These are phyloP conservation scores for Leucophenga maculata DNA, from an alignment of 2,888 invertebrate species.

Conservation along the genomic window DNA sequence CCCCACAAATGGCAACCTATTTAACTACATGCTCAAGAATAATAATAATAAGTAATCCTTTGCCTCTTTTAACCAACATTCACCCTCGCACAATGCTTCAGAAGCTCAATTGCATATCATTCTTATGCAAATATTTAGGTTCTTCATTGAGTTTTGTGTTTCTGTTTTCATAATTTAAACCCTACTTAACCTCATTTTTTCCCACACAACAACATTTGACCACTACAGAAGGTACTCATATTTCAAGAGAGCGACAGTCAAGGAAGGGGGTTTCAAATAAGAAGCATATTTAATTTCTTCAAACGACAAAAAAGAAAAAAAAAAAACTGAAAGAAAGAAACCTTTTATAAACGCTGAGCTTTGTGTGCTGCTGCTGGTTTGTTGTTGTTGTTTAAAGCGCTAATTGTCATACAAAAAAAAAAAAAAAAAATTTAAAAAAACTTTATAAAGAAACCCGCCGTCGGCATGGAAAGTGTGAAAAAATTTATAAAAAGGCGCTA, in stretches of 20 bases:
- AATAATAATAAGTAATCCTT: neutral
- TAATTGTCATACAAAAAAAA: neutral
- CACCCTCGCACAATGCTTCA: neutral
- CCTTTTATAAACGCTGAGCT: neutral
- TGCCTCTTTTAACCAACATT: neutral
- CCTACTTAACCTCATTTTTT: slow-evolving; percentile 20
- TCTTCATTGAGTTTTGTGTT: neutral
- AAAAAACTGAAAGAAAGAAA: slow-evolving; percentile 8
- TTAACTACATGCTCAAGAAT: too few species aligned
- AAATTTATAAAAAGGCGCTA: slow-evolving; percentile 1
- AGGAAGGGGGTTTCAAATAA: neutral
- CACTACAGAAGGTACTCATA: neutral
- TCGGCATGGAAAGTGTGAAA: slow-evolving; percentile 6
- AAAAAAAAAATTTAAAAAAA: too few species aligned
- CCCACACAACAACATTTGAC: slow-evolving; percentile 11
- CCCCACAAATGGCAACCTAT: too few species aligned
- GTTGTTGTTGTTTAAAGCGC: neutral
- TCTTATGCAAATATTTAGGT: slow-evolving; percentile 22
- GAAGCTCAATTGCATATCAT: slow-evolving; percentile 3
- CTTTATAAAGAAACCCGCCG: neutral
- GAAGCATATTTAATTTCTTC: neutral
- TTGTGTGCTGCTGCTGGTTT: neutral
- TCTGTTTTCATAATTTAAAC: slow-evolving; percentile 18
- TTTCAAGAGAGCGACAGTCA: neutral
- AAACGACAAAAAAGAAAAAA: neutral